Base-by-base conservation (phyloP, 2,113 vertebrate genomes). In the Hypomesus transpacificus region DNA sequence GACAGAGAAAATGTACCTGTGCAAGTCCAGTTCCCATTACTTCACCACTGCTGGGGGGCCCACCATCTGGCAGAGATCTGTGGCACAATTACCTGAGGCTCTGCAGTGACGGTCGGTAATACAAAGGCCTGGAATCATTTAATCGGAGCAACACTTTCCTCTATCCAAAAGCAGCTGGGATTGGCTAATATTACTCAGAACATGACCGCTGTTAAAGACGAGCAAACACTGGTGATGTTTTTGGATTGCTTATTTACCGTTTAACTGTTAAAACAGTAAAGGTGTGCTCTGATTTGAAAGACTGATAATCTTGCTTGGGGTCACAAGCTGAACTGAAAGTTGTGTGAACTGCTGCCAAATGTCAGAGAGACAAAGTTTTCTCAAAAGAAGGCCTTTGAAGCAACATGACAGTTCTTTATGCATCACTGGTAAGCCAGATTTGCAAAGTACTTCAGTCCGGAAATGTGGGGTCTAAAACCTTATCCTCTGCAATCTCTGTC, bases 401-500 rank as follows among this genome's bases (percentile, higher is more conserved):
- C 72, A 76, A 76, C 74, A 75, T 60, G 81, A 85, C 84, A 86
- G 84, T 86, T 91, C 88, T 91, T 89, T 84, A 89, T 88, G 90
- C 90, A 80, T 91, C 89, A 74, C 65, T 89, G 88, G 72, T 92
- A 92, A 92, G 80, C 91, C 87, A 89, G 88, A 91, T 92, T 92
- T 91, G 84, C 88, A 65, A 73, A 87, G 84, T 84, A 86, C 77
- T 85, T 89, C 84, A 78, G 73, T 80, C 85, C 80, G 72, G 81
- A 90, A 89, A 88, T 89, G 74, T 89, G 85, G 74, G 83, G 85
- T 82, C 87, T 87, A 85, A 90, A 90, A 89, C 87, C 77, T 86
- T 92, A 91, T 92, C 91, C 90, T 87, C 84, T 70, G 73, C 84
- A 90, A 92, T 92, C 89, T 91, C 84, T 87, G 90, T 88, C 91